phyloP scores from a whole-genome alignment of 2,797 vertebrate genomes.

The Tangara arthus region DNA sequence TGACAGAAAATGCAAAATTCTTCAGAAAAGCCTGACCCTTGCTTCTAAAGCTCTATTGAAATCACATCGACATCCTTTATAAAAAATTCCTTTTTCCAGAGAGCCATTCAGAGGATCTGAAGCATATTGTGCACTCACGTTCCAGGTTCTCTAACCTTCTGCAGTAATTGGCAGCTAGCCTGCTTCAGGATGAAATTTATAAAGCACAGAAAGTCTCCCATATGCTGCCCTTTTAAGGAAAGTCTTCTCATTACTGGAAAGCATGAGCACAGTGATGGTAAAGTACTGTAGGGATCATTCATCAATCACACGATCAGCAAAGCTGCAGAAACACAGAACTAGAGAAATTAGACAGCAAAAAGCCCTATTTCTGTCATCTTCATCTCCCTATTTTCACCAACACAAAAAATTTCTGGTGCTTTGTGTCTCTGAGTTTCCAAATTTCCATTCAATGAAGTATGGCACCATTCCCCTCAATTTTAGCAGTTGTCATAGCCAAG shows the following conservation, averaged over 20 bases:
- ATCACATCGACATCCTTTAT: background rate
- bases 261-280: conserved; percentile 20
- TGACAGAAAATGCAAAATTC: conserved; percentile 10
- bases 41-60: conserved; percentile 38
- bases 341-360: background rate
- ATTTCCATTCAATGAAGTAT: background rate
- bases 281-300: conserved; percentile 27
- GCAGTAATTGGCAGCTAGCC: conserved; percentile 31
- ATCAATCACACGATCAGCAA: conserved; percentile 5
- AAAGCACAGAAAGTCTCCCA: conserved; percentile 50
- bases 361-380: background rate
- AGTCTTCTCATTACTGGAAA: conserved; percentile 55
- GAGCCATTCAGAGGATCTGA: conserved; percentile 10
- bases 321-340: background rate
- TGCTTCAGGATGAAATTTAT: conserved; percentile 50
- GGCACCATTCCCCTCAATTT: background rate
- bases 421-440: background rate
- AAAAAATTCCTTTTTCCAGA: conserved; percentile 18
- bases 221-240: conserved; percentile 61
- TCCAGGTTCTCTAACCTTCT: conserved; percentile 51
- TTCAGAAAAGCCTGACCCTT: background rate
- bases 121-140: background rate
- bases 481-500: background rate
- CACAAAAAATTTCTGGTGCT: background rate
- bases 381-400: background rate